Evolutionary conservation across 2,797 vertebrate species (phyloP), one percentile per base, ranked within the genome.

Genomic region (Poliocrania exsul): DNA sequence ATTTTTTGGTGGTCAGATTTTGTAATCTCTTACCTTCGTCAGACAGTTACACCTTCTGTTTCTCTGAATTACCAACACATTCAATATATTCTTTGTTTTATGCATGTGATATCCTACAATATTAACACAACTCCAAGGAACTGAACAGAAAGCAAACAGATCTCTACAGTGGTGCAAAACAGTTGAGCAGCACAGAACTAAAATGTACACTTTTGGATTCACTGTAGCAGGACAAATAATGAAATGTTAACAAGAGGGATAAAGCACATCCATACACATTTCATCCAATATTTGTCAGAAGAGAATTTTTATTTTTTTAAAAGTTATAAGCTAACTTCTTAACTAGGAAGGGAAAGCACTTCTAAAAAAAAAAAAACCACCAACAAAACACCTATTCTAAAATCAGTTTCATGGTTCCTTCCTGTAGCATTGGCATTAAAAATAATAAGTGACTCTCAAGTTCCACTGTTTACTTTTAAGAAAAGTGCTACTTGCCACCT

Each of bases 321-420:
- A 62, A 64, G 9, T 42, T 33, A 23, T 46, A 60, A 69, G 8
- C 9, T 50, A 31, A 12, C 29, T 44, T 38, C 10, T 51, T 6
- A 40, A 6, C 35, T 17, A 7, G 0, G n/a, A n/a, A n/a, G 5
- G n/a, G 53, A 1, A 3, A 13, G 2, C 0, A 12, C 29, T 35
- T 71, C 51, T 26, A 11, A 78, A 78, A 37, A 83, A 11, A 78
- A 78, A 37, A 83, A 38, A 38, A 38, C 38, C 12, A 13, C 12
- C 13, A 38, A 38, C 38, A 38, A 38, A 38, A 0, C 84, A 37
- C 7, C 4, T 26, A 16, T 24, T 89, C 47, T 35, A 16, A 24
- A 51, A 56, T 47, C 54, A 35, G 8, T 23, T 44, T 40, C 3
- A 21, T 16, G 3, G 12, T 35, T 80, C 9, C 33, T 40, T 26